phyloP scores from a whole-genome alignment of 2,797 vertebrate species.

The Dendrocincla fuliginosa region DNA sequence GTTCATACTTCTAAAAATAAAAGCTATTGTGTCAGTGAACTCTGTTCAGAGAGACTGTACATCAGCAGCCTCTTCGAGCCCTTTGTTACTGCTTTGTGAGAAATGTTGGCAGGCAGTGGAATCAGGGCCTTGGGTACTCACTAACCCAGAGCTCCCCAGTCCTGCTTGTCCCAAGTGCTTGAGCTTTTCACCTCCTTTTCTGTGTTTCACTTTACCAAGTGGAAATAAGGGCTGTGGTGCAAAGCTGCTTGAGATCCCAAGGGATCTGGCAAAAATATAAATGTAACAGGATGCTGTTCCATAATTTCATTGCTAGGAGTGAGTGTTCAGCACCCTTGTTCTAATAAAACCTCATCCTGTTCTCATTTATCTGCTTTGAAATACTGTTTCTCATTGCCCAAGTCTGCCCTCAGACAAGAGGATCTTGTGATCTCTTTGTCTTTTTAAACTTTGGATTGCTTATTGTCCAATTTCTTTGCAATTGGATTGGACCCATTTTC shows the following conservation, averaged over 20 bases:
- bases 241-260: neutral
- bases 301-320: neutral
- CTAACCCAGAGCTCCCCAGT: neutral
- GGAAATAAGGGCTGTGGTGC: rapidly evolving
- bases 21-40: neutral
- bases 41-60: neutral
- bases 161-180: neutral
- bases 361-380: neutral
- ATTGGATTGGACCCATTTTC: neutral
- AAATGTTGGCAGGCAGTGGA: neutral
- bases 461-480: neutral
- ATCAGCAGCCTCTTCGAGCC: neutral
- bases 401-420: neutral
- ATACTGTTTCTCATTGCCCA: neutral
- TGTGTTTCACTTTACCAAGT: neutral
- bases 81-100: neutral
- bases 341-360: neutral
- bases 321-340: neutral
- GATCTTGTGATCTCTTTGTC: neutral
- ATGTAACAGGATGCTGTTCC: neutral
- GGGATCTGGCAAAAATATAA: neutral
- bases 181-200: neutral
- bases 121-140: neutral
- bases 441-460: neutral
- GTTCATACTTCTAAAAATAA: neutral